Base-by-base conservation (phyloP, 2,797 vertebrate species). In the Diglossa cyanea region DNA sequence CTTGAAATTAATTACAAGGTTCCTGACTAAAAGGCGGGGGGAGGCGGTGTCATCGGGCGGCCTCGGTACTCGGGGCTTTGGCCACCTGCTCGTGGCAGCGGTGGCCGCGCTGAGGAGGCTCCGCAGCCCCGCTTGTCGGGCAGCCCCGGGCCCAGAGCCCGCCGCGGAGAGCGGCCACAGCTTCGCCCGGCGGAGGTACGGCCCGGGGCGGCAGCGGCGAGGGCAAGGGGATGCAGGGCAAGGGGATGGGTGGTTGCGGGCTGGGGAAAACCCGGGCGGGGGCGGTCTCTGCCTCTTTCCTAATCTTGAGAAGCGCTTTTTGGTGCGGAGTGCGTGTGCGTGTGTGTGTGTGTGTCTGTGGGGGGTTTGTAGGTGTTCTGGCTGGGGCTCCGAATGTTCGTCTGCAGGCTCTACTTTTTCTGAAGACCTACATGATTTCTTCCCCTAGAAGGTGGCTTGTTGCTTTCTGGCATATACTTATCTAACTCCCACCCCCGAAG, bases 1-100 rank as follows among this genome's bases (percentile, higher is more conserved):
- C 97, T 98, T 97, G 90, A 98, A 96, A 97, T 97, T 97, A 97
- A 98, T 97, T 80, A 94, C 71, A 84, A 97, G 96, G 95, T 97
- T 97, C 96, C 97, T 90, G 96, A 92, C 94, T 97, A 93, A 68
- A 71, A 93, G 93, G 92, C 84, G 48, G 26, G 55, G 53, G 79
- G 61, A 75, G 77, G 73, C 40, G 33, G 65, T 83, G 68, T 72
- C 86, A 19, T 55, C 54, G 21, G 50, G 48, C 20, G 54, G 21
- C 21, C 54, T 33, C 54, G 20, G 53, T 54, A 9, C 53, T 21
- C 19, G 54, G n/a, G 23, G 54, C 54, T 55, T 33, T 55, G 44
- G 92, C 86, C 92, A 94, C 89, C 86, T 94, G 94, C 74, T 24
- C 42, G 14, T 6, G 65, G 86, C 58, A 44, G 76, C 53, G 31